Evolutionary conservation across 1,140 invertebrate species (phyloP), one percentile per base, ranked within the genome.

Genomic region (Xylocopa sonorina): DNA sequence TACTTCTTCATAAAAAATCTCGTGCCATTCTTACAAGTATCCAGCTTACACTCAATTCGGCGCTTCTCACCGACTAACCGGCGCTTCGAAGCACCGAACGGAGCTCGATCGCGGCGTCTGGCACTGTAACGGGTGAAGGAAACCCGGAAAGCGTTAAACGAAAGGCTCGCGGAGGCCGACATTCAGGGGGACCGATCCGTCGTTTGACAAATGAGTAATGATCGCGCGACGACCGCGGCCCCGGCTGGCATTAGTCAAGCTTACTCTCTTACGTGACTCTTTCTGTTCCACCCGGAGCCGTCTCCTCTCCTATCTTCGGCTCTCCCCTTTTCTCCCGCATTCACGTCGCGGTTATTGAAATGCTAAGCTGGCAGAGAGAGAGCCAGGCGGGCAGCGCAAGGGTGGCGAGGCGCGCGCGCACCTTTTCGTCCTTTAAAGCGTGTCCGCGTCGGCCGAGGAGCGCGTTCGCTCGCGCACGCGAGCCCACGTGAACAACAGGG

Each of bases 161-260:
- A 55, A 43, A 62, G 16, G 34, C 38, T n/a, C 24, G 60, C 5
- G 50, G n/a, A 46, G 51, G 21, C 76, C 34, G 82, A 78, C 18
- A 27, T 84, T 83, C 81, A 57, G 53, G 60, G 46, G 74, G 74
- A 83, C 79, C 80, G 80, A 86, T 88, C 83, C 81, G 72, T 64
- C 75, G 78, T 68, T 75, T 88, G 89, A 89, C 89, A 90, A 90
- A 90, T 90, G 87, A 90, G 74, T 90, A 90, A 90, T 88, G 89
- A 85, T 90, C 80, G 73, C 72, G 83, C 81, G 77, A 80, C 76
- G 85, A 88, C 74, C 83, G 66, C 53, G 81, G 73, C 57, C 78
- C 85, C 82, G 83, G 48, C 74, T 75, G 81, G 78, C 87, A 90
- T 90, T 90, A 89, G 86, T 90, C 89, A 89, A 86, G 89, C 85